A percentile compares a stretch with the other conserved stretches of the same genome.
phyloP scores from a whole-genome alignment of 2,113 vertebrate species.

The Suncus etruscus region DNA sequence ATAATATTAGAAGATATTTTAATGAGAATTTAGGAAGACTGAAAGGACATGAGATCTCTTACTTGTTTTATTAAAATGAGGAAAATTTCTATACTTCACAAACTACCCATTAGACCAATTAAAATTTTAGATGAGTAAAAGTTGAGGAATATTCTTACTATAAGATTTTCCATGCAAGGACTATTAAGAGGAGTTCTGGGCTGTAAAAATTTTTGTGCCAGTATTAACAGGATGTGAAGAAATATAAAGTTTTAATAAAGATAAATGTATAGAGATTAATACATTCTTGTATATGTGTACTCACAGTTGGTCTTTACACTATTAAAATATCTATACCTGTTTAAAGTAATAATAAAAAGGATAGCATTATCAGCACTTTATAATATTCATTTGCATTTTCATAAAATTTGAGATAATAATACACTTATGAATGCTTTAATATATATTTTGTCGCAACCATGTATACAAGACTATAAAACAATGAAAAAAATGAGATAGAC shows the following conservation, averaged over 20 bases:
- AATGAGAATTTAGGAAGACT: not conserved
- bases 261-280: not conserved
- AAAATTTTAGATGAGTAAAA: not conserved
- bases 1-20: not conserved
- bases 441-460: no score
- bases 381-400: not conserved
- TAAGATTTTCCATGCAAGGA: not conserved
- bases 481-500: no score
- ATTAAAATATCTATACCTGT: not conserved
- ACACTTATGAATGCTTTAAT: no score
- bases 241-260: not conserved
- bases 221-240: not conserved
- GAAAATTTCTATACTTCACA: not conserved
- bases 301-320: not conserved
- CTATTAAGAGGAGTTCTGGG: not conserved
- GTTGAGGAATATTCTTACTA: not conserved
- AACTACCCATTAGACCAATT: not conserved
- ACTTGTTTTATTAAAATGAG: not conserved
- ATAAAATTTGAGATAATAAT: not conserved
- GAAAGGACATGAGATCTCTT: not conserved
- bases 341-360: not conserved
- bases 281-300: not conserved
- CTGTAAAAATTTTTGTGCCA: not conserved
- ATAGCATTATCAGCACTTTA: not conserved
- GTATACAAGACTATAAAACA: no score